Percentiles rank a stretch among this genome's conserved stretches.
phyloP scores from a whole-genome alignment of 1,140 invertebrate species.

The Pachyrhynchus sulphureomaculatus region DNA sequence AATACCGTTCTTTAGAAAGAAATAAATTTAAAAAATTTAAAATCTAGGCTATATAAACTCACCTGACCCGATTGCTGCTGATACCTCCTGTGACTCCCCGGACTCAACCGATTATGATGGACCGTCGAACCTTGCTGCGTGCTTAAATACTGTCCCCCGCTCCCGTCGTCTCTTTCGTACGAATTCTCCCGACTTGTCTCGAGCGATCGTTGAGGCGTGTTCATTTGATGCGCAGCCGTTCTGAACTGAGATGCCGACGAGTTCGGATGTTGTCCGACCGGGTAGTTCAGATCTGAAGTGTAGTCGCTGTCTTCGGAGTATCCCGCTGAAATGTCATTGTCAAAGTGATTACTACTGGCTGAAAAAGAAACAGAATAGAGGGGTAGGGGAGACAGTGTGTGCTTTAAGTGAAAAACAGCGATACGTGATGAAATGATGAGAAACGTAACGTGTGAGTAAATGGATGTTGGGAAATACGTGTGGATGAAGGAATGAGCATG shows the following conservation, averaged over 20 bases:
- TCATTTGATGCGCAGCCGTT: slow-evolving; percentile 71
- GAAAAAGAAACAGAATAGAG: slow-evolving; percentile 40
- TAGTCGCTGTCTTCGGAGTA: slow-evolving; percentile 97
- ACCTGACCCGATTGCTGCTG: too few species aligned
- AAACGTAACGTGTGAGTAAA: not conserved
- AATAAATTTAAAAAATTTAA: too few species aligned
- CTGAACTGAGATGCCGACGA: slow-evolving; percentile 84
- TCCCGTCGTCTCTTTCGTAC: slow-evolving; percentile 74
- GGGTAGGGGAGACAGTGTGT: slow-evolving; percentile 17
- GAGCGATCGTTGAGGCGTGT: slow-evolving; percentile 75
- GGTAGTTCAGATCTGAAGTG: slow-evolving; percentile 94
- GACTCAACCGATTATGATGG: slow-evolving; percentile 47
- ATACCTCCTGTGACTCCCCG: slow-evolving; percentile 40
- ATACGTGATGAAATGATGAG: not conserved
- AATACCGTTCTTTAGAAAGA: too few species aligned
- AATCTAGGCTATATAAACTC: slow-evolving; percentile 4
- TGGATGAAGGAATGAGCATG: too few species aligned
- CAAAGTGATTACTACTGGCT: slow-evolving; percentile 52
- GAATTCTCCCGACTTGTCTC: slow-evolving; percentile 82
- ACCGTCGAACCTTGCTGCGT: slow-evolving; percentile 12
- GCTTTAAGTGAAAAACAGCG: not conserved
- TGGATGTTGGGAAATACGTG: not conserved
- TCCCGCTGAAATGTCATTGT: slow-evolving; percentile 71
- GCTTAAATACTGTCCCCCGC: slow-evolving; percentile 41
- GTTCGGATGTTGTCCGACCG: slow-evolving; percentile 83